These are phyloP conservation scores for Tragopan temminckii DNA, from an alignment of 2,797 vertebrate genomes.

Conservation along the genomic window DNA sequence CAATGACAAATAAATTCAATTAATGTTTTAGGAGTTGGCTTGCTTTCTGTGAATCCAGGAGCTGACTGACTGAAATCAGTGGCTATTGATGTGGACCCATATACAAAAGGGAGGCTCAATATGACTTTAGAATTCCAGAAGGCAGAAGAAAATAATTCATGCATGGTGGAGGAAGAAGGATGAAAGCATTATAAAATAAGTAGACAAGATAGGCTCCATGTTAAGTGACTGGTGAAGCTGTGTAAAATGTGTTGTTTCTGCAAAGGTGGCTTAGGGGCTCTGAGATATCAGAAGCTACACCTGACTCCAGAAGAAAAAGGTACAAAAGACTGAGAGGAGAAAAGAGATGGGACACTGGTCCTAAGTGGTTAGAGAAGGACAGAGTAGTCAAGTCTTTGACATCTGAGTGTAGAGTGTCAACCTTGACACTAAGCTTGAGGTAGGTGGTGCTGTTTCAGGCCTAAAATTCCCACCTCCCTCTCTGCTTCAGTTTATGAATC, in stretches of 20 bases:
- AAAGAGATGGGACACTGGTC: neutral
- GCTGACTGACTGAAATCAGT: neutral
- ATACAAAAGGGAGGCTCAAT: neutral
- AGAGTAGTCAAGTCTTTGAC: neutral
- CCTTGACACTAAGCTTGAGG: neutral
- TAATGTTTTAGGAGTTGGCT: neutral
- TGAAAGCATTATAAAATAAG: neutral
- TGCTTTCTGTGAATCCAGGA: neutral
- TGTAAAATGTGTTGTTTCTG: neutral
- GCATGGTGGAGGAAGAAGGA: neutral
- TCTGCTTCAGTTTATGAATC: neutral
- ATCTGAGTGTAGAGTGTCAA: neutral
- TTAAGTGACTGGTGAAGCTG: neutral
- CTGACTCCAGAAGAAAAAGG: neutral
- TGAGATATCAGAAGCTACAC: neutral
- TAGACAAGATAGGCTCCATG: neutral
- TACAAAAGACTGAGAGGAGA: neutral
- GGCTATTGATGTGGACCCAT: neutral
- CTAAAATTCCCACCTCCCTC: neutral
- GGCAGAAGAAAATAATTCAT: neutral
- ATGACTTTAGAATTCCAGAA: neutral
- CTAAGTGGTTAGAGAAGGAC: neutral
- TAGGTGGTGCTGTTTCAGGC: neutral
- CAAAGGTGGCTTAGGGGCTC: neutral
- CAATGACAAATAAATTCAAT: neutral